phyloP scores from a whole-genome alignment of 2,888 invertebrate genomes.

The Dicycla oo region DNA sequence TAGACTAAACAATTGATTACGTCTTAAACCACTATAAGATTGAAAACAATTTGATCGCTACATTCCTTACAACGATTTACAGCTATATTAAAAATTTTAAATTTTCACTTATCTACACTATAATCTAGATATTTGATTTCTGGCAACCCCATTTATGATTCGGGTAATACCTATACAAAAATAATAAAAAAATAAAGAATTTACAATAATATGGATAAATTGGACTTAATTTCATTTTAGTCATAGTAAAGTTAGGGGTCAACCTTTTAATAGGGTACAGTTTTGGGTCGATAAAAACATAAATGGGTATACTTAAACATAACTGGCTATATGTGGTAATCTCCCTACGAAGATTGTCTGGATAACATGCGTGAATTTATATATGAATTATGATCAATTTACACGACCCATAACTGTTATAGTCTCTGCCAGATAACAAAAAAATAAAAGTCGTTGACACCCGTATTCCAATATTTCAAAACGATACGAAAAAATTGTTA shows the following conservation, averaged over 20 bases:
- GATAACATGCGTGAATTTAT: not conserved
- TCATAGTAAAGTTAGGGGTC: not conserved
- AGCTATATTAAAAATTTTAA: conserved; percentile 45
- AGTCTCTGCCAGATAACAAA: no score
- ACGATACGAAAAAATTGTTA: no score
- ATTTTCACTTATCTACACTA: conserved; percentile 52
- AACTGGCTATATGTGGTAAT: not conserved
- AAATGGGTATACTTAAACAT: not conserved
- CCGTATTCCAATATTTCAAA: no score
- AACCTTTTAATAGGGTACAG: not conserved
- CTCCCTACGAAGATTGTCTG: no score
- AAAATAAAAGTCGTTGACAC: no score
- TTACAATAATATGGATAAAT: conserved; percentile 11
- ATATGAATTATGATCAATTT: not conserved
- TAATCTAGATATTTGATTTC: conserved; percentile 50
- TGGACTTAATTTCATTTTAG: not conserved
- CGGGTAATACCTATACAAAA: conserved; percentile 9
- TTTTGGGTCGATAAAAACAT: not conserved
- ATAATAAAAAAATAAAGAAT: conserved; percentile 8
- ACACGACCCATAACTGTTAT: not conserved
- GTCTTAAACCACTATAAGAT: conserved; percentile 66
- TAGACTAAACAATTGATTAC: conserved; percentile 80
- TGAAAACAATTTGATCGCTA: conserved; percentile 70
- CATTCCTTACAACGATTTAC: conserved; percentile 56
- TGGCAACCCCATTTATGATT: conserved; percentile 59